Evolutionary conservation across 2,113 vertebrate genomes (phyloP).

Genomic region (Geothlypis trichas): DNA sequence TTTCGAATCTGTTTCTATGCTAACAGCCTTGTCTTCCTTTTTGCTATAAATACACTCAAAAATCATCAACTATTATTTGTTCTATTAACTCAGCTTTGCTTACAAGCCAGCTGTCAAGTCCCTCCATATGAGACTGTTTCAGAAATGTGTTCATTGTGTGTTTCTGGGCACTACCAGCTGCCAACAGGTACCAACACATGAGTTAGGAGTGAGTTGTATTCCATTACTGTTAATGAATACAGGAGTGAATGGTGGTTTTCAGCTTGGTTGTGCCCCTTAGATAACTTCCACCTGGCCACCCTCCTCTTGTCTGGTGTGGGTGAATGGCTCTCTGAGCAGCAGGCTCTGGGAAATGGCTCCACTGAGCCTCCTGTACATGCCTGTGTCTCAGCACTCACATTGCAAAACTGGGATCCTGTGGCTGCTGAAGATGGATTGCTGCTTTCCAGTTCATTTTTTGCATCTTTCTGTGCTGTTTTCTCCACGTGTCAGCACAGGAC

Average conservation of each 20-base stretch:
- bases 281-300: background rate
- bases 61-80: no score
- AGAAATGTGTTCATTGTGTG: background rate
- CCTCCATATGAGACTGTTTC: background rate
- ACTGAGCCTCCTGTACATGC: background rate
- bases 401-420: background rate
- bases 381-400: background rate
- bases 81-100: no score
- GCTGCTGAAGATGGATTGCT: background rate
- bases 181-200: background rate
- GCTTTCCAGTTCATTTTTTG: background rate
- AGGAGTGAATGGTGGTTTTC: background rate
- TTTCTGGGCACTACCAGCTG: background rate
- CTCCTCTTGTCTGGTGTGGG: background rate
- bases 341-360: background rate
- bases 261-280: background rate
- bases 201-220: background rate
- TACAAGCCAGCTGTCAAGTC: no score
- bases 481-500: background rate
- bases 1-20: no score
- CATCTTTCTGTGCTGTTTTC: background rate
- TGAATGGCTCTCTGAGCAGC: background rate
- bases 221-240: background rate
- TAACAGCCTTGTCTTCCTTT: no score
- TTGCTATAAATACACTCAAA: no score